phyloP scores from a whole-genome alignment of 2,797 vertebrate species.

The Epinephelus awoara region DNA sequence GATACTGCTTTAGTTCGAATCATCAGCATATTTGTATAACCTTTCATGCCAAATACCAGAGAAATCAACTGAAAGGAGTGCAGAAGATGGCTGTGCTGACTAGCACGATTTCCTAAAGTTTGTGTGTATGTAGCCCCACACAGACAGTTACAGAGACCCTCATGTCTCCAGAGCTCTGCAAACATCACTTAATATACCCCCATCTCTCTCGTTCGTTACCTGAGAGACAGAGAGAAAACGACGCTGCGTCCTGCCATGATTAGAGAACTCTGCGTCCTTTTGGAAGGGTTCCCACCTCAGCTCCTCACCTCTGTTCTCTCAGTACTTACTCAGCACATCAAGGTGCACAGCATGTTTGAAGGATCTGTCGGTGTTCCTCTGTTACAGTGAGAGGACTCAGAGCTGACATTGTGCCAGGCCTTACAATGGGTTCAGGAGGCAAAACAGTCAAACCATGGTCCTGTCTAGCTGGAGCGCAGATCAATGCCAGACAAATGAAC shows the following conservation, averaged over 20 bases:
- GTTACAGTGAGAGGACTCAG: constrained; percentile 63
- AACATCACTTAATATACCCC: constrained; percentile 56
- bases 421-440: constrained; percentile 58
- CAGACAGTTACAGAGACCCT: constrained; percentile 38
- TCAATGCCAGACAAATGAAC: constrained; percentile 7
- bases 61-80: constrained; percentile 45
- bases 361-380: constrained; percentile 62
- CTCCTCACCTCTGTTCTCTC: constrained; percentile 63
- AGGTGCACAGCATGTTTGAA: constrained; percentile 40
- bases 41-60: constrained; percentile 61
- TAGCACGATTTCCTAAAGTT: constrained; percentile 45
- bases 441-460: constrained; percentile 44
- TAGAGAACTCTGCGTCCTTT: constrained; percentile 82
- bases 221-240: constrained; percentile 79
- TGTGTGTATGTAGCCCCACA: constrained; percentile 6
- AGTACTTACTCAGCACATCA: constrained; percentile 78
- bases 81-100: constrained; percentile 73
- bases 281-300: constrained; percentile 69
- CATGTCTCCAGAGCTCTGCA: constrained; percentile 24
- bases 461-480: constrained; percentile 7
- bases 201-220: constrained; percentile 66
- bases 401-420: constrained; percentile 80
- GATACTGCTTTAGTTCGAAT: constrained; percentile 56
- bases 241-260: constrained; percentile 68
- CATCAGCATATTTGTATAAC: constrained; percentile 49